phyloP scores from a whole-genome alignment of 1,140 invertebrate genomes.

The Drosophila aff. region DNA sequence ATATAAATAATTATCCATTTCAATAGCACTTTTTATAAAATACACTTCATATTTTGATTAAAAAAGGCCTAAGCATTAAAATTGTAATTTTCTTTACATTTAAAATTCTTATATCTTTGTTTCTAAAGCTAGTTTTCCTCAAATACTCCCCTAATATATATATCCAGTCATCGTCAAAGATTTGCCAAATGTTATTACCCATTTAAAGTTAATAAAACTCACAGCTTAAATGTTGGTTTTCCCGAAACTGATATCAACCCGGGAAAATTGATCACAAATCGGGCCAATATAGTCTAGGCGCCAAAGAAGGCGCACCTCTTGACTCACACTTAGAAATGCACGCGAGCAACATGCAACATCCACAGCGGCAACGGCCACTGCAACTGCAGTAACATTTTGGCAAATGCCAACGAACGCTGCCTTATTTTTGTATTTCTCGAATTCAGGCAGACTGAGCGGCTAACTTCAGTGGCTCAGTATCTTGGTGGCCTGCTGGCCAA shows the following conservation, averaged over 20 bases:
- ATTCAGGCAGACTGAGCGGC: constrained; percentile 27
- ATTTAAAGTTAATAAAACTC: constrained; percentile 8
- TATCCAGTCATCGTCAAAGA: not conserved
- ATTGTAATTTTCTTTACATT: no score
- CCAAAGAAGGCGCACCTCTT: constrained; percentile 51
- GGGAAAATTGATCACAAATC: constrained; percentile 14
- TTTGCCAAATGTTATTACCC: not conserved
- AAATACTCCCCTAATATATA: not conserved
- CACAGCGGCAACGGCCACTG: constrained; percentile 29
- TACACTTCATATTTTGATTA: no score
- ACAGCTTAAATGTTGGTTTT: constrained; percentile 15
- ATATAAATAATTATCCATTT: no score
- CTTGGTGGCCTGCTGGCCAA: constrained; percentile 70
- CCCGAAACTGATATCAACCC: constrained; percentile 17
- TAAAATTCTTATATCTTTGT: no score
- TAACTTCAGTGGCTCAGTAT: constrained; percentile 53
- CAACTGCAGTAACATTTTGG: constrained; percentile 31
- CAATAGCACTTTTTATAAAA: not conserved
- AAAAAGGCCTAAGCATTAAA: no score
- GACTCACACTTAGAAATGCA: constrained; percentile 56
- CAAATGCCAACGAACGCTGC: constrained; percentile 73
- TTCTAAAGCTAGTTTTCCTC: no score
- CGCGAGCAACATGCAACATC: constrained; percentile 31
- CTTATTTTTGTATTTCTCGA: constrained; percentile 16
- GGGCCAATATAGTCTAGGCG: constrained; percentile 11